phyloP scores from a whole-genome alignment of 1,140 invertebrate species.

The Riptortus pedestris region DNA sequence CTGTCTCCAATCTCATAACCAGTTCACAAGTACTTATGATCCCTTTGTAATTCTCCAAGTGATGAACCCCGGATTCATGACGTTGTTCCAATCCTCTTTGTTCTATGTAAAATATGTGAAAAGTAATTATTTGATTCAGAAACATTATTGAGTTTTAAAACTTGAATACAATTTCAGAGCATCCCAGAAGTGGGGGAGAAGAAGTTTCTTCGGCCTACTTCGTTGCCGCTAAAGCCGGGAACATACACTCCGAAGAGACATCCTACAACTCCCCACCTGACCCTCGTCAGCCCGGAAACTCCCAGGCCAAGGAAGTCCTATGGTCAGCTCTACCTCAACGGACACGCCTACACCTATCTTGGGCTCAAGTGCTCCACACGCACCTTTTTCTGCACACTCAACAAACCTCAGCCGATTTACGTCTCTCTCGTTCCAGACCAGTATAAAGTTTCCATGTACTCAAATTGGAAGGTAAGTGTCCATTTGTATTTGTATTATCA shows the following conservation, averaged over 20 bases:
- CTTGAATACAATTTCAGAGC: too few species aligned
- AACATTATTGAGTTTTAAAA: too few species aligned
- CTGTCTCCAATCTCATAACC: too few species aligned
- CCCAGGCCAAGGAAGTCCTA: constrained; percentile 79
- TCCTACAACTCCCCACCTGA: constrained; percentile 62
- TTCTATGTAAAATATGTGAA: too few species aligned
- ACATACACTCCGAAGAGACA: constrained; percentile 66
- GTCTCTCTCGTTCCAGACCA: constrained; percentile 65
- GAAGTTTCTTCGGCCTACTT: constrained; percentile 67
- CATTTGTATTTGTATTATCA: background rate
- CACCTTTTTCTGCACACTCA: constrained; percentile 84
- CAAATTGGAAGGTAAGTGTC: constrained; percentile 70
- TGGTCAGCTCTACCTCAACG: constrained; percentile 74
- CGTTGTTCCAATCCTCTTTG: too few species aligned
- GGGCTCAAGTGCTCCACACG: constrained; percentile 82
- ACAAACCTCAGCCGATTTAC: constrained; percentile 89
- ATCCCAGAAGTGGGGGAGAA: constrained; percentile 24
- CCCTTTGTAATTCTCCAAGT: too few species aligned
- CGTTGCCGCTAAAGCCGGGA: constrained; percentile 66
- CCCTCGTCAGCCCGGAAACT: constrained; percentile 78
- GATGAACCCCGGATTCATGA: too few species aligned
- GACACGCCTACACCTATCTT: constrained; percentile 84
- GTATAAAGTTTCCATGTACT: constrained; percentile 92
- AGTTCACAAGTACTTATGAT: too few species aligned
- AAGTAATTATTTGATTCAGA: too few species aligned